Percentiles rank a stretch among this genome's conserved stretches.
Evolutionary conservation across 1,140 invertebrate species (phyloP).

Genomic region (Diabrotica virgifera): DNA sequence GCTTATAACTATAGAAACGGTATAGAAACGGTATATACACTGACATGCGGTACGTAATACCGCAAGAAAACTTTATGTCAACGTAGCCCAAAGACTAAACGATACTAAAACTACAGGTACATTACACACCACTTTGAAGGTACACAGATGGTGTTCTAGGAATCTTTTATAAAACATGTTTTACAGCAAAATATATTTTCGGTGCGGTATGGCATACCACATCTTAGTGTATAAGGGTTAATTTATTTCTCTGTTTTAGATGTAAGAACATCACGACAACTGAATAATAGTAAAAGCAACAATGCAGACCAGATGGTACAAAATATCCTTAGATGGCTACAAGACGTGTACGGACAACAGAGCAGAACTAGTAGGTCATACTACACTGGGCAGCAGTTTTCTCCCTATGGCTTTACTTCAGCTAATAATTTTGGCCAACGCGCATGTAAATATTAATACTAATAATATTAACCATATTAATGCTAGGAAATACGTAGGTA

Average conservation of each 20-base stretch:
- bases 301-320: slow-evolving; percentile 66
- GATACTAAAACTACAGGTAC: too few species aligned
- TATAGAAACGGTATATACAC: too few species aligned
- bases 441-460: slow-evolving; percentile 16
- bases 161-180: too few species aligned
- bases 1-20: too few species aligned
- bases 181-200: too few species aligned
- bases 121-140: too few species aligned
- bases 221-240: too few species aligned
- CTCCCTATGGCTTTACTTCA: slow-evolving; percentile 9
- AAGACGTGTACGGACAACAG: slow-evolving; percentile 64
- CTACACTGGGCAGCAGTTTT: not conserved
- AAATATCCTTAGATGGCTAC: slow-evolving; percentile 70
- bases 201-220: too few species aligned
- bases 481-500: not conserved
- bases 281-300: slow-evolving; percentile 23
- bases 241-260: not conserved
- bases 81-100: too few species aligned
- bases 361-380: slow-evolving; percentile 59
- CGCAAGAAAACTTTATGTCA: too few species aligned
- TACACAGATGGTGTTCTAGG: too few species aligned
- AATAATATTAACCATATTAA: slow-evolving; percentile 11
- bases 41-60: too few species aligned
- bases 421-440: slow-evolving; percentile 1
- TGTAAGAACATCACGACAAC: not conserved